Evolutionary conservation across 2,113 vertebrate genomes (phyloP).

Genomic region (Petromus typicus): DNA sequence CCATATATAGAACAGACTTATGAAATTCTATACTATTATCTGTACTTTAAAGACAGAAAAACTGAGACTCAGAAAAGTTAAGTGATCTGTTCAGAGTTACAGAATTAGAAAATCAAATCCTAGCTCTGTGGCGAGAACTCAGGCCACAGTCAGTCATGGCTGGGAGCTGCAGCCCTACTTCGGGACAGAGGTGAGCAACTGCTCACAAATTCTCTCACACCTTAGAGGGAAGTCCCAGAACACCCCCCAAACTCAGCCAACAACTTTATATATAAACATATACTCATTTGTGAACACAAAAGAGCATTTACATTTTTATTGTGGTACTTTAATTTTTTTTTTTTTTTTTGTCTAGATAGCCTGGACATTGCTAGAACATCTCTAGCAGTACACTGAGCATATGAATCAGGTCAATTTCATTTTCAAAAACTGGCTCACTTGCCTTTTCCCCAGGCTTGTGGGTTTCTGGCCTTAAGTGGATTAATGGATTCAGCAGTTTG

Average conservation of each 20-base stretch:
- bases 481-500: not conserved
- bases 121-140: not conserved
- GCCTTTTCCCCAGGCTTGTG: too few relatives aligned
- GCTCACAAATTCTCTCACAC: not conserved
- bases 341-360: not conserved
- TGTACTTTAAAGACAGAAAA: not conserved
- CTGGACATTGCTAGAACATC: not conserved
- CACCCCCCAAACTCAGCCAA: not conserved
- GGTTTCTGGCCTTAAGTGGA: not conserved
- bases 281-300: not conserved
- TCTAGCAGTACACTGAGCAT: not conserved
- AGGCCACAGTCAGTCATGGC: not conserved
- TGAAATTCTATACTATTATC: not conserved
- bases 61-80: not conserved
- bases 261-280: not conserved
- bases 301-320: not conserved
- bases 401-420: not conserved
- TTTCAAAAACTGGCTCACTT: not conserved
- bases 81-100: not conserved
- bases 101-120: not conserved
- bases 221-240: not conserved
- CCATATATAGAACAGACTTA: not conserved
- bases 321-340: too few relatives aligned
- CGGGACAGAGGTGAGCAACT: not conserved
- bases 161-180: fast-evolving